Conservation (phyloP, 2,797 vertebrate genomes). For the Platyrinchus mystaceus region DNA sequence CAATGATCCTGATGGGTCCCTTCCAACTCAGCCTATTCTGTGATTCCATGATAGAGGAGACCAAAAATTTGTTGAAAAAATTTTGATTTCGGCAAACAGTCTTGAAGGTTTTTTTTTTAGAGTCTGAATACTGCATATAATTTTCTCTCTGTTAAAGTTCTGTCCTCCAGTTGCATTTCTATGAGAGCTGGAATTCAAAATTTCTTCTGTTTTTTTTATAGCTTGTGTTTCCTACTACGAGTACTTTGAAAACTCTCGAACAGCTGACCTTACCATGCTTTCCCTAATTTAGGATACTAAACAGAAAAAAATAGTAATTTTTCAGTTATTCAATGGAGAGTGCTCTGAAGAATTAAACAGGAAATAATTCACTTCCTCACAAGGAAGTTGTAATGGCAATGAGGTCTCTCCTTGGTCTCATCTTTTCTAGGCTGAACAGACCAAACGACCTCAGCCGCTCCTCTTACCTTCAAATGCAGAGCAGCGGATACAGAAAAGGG, state of each 20-base stretch:
- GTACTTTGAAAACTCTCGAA: background rate
- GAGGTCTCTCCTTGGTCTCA: background rate
- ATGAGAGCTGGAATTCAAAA: background rate
- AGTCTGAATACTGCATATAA: background rate
- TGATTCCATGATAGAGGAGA: background rate
- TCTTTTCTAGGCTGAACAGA: background rate
- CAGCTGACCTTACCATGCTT: background rate
- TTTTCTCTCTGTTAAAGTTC: background rate
- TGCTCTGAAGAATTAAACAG: background rate
- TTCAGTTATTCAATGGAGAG: background rate
- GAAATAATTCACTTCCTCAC: background rate
- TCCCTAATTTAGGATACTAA: background rate
- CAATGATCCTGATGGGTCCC: accelerated
- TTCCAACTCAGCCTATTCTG: background rate
- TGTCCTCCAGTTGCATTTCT: background rate
- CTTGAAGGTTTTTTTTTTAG: background rate
- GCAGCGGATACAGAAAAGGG: background rate
- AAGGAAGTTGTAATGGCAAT: background rate
- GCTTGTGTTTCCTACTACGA: background rate
- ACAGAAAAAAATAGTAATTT: background rate
- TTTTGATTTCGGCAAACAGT: background rate
- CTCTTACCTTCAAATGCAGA: background rate
- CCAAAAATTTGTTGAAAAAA: background rate
- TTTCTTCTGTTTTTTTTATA: background rate
- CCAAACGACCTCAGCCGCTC: background rate